Conservation (phyloP, 1,140 invertebrate genomes). For the Drosophila punjabiensis region DNA sequence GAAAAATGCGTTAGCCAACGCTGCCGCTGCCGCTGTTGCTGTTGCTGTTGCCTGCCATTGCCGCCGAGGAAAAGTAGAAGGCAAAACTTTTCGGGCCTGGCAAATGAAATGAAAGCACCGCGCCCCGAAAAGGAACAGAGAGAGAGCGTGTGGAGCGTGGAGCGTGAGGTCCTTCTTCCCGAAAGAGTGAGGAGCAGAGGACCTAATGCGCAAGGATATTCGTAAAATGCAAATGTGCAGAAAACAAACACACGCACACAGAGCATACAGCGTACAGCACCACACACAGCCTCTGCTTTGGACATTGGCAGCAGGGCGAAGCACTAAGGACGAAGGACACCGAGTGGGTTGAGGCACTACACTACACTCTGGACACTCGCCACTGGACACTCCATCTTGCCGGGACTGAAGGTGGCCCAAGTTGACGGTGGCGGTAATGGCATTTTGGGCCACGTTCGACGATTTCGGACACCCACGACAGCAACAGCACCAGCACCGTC, state of each 20-base stretch:
- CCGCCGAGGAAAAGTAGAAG: conserved; percentile 67
- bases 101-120: conserved; percentile 82
- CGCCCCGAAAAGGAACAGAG: conserved; percentile 42
- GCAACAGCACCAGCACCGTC: conserved; percentile 36
- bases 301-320: conserved; percentile 10
- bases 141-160: neutral
- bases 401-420: conserved; percentile 59
- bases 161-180: neutral
- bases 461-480: conserved; percentile 73
- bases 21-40: conserved; percentile 46
- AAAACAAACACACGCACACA: conserved; percentile 68
- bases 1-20: conserved; percentile 79
- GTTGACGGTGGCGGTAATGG: conserved; percentile 81
- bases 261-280: neutral
- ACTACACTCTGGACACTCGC: conserved; percentile 11
- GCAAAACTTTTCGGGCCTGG: conserved; percentile 74
- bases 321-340: conserved; percentile 25
- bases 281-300: conserved; percentile 21
- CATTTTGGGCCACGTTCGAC: conserved; percentile 80
- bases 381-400: conserved; percentile 63
- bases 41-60: neutral
- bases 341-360: neutral
- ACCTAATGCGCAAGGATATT: conserved; percentile 85
- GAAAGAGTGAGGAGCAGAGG: conserved; percentile 49
- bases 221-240: conserved; percentile 85